Percentiles rank a stretch among this genome's conserved stretches.
Evolutionary conservation across 2,888 invertebrate species (phyloP).

Genomic region (Polylopha cassiicola): DNA sequence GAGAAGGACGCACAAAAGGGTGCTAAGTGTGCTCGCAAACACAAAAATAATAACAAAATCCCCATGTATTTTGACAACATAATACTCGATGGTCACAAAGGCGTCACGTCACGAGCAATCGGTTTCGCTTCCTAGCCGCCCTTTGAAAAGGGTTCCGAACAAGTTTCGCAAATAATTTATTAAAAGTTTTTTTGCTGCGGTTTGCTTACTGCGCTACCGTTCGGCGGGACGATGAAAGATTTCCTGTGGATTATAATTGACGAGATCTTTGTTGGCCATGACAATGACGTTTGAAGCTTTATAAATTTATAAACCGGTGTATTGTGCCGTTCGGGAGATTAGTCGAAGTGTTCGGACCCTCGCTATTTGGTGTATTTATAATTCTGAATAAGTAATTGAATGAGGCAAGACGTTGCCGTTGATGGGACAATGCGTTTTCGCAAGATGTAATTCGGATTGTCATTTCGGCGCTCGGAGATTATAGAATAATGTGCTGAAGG

Average conservation of each 20-base stretch:
- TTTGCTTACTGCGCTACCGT: constrained; percentile 65
- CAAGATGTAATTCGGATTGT: constrained; percentile 56
- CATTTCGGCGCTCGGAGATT: constrained; percentile 53
- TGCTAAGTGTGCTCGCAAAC: constrained; percentile 75
- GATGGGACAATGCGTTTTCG: constrained; percentile 50
- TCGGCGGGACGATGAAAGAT: constrained; percentile 67
- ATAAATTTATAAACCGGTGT: constrained; percentile 48
- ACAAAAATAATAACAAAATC: constrained; percentile 77
- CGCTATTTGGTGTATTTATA: constrained; percentile 46
- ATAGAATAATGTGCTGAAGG: constrained; percentile 35
- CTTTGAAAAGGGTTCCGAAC: constrained; percentile 69
- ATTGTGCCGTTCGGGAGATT: constrained; percentile 62
- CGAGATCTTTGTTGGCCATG: constrained; percentile 70
- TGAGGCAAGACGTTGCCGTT: constrained; percentile 36
- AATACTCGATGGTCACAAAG: constrained; percentile 73
- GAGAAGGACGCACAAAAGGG: constrained; percentile 69
- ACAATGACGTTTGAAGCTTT: constrained; percentile 58
- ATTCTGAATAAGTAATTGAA: constrained; percentile 59
- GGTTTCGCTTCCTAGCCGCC: constrained; percentile 70
- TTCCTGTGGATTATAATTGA: constrained; percentile 72
- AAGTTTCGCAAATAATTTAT: constrained; percentile 75
- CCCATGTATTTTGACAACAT: constrained; percentile 76
- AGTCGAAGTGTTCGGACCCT: constrained; percentile 51
- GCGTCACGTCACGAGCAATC: constrained; percentile 73
- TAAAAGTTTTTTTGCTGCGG: constrained; percentile 58